These are phyloP conservation scores for Lepidothrix coronata DNA, from an alignment of 2,113 vertebrate species.

Conservation along the genomic window DNA sequence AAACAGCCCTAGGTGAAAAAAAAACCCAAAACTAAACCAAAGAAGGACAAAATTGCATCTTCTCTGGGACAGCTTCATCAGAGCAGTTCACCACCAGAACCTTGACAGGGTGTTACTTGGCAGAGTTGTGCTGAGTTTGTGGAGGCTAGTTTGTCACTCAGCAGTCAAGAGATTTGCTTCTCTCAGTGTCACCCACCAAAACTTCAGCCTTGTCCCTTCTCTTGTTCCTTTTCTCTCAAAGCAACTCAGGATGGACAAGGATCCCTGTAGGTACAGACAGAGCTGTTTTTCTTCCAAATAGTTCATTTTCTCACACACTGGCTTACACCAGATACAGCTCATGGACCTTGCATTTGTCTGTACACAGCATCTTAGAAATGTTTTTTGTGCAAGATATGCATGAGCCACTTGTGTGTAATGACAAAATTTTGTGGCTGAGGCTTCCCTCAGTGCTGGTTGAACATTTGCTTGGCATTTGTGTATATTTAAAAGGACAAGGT, in stretches of 20 bases:
- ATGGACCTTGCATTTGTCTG: not conserved
- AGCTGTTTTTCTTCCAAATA: not conserved
- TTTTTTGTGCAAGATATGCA: not conserved
- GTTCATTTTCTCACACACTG: not conserved
- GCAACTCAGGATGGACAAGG: not conserved
- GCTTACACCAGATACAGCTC: not conserved
- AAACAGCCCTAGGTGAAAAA: not conserved
- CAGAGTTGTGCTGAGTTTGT: not conserved
- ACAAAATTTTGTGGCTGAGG: not conserved
- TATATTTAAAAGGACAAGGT: not conserved
- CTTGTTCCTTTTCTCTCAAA: not conserved
- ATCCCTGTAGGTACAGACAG: not conserved
- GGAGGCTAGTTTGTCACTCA: not conserved
- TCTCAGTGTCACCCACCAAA: not conserved
- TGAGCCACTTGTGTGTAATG: not conserved
- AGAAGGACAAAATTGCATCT: not conserved
- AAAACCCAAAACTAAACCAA: not conserved
- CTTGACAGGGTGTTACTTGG: not conserved
- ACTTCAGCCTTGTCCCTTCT: not conserved
- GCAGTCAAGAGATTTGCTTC: not conserved
- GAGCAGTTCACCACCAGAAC: not conserved
- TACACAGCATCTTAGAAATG: not conserved
- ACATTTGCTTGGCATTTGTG: not conserved
- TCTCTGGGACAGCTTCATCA: not conserved
- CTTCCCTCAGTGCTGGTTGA: not conserved